phyloP scores from a whole-genome alignment of 2,888 invertebrate genomes.

The Campoplex capitator region DNA sequence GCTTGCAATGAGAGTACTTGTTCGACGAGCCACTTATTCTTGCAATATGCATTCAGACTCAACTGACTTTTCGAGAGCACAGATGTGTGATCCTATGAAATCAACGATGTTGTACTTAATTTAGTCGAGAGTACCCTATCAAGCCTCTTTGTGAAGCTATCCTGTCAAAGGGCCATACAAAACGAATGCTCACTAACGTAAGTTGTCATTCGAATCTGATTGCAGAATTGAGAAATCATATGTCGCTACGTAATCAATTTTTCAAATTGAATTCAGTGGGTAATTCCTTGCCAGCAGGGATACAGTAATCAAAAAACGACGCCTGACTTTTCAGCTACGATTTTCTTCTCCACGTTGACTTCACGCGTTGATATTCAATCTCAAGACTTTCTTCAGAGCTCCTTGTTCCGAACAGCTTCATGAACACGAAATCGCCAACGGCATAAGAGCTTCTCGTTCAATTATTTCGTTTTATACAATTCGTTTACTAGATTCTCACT shows the following conservation, averaged over 20 bases:
- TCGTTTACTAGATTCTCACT: neutral
- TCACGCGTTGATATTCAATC: neutral
- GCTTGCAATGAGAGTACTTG: constrained; percentile 51
- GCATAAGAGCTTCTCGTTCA: neutral
- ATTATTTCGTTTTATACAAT: no score
- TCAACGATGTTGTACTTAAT: constrained; percentile 55
- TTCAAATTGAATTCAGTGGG: neutral
- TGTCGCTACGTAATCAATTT: neutral
- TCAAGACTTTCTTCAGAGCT: neutral
- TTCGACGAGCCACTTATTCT: constrained; percentile 22
- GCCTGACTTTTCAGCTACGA: no score
- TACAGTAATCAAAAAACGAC: neutral
- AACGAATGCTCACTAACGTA: neutral
- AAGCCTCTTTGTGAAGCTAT: neutral
- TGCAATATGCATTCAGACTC: constrained; percentile 4
- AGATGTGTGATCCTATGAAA: constrained; percentile 29
- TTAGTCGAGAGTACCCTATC: constrained; percentile 22
- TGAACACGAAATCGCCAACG: neutral
- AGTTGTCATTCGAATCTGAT: neutral
- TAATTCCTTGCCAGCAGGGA: neutral
- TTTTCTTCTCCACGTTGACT: neutral
- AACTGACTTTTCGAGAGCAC: constrained; percentile 40
- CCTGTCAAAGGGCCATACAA: neutral
- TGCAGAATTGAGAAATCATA: neutral
- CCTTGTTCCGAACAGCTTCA: neutral